Percentiles rank a stretch among this genome's conserved stretches.
Conservation (phyloP, 2,888 invertebrate species). For the Uropetala carovei region DNA sequence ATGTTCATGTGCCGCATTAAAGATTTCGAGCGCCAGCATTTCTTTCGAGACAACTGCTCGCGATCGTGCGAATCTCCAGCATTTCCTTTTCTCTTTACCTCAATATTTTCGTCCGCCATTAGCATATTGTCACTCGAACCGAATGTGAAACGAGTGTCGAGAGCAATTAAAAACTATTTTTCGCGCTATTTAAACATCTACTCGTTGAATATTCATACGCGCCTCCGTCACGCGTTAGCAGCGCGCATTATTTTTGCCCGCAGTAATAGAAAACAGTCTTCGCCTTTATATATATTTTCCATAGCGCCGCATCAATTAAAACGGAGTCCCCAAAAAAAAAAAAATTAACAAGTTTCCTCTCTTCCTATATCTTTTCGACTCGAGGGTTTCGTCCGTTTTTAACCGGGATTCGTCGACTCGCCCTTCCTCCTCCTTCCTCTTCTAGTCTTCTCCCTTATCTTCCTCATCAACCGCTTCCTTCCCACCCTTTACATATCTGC, state of each 20-base stretch:
- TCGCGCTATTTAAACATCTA: background rate
- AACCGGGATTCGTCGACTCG: too few relatives aligned
- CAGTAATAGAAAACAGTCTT: background rate
- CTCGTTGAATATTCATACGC: background rate
- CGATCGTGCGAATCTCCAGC: background rate
- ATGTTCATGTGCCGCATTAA: too few relatives aligned
- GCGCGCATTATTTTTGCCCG: background rate
- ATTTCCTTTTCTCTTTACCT: background rate
- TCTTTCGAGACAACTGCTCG: background rate
- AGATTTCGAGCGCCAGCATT: background rate
- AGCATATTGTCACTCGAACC: background rate
- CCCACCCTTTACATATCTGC: too few relatives aligned
- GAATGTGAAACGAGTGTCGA: background rate
- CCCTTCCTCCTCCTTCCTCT: too few relatives aligned
- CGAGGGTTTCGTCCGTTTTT: too few relatives aligned
- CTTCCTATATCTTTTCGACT: too few relatives aligned
- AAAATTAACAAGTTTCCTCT: too few relatives aligned
- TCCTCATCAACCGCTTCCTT: too few relatives aligned
- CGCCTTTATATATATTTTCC: background rate
- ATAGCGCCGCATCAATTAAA: background rate
- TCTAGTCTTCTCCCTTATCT: too few relatives aligned
- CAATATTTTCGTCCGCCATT: background rate
- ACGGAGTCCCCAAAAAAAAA: background rate
- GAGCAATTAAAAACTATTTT: conserved; percentile 29
- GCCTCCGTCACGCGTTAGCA: background rate